These are phyloP conservation scores for Gerris lacustris DNA, from an alignment of 2,888 invertebrate genomes.

Conservation along the genomic window DNA sequence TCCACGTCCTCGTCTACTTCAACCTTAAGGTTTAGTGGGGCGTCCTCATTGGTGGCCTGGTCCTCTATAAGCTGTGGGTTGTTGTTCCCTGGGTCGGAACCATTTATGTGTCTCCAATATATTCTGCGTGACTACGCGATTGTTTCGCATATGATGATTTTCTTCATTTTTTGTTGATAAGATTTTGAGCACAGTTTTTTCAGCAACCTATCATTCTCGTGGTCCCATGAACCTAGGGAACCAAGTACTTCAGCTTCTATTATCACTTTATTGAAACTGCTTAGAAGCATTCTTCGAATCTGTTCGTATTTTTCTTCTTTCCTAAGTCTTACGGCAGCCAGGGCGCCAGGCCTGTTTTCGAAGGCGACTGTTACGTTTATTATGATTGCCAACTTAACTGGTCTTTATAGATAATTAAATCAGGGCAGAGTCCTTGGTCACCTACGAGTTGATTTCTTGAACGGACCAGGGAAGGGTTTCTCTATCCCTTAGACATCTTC, in stretches of 20 bases:
- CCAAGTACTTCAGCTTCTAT: constrained; percentile 13
- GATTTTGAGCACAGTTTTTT: not conserved
- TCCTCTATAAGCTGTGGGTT: not conserved
- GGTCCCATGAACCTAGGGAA: constrained; percentile 13
- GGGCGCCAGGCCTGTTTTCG: too few species aligned
- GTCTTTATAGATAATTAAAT: too few species aligned
- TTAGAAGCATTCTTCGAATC: not conserved
- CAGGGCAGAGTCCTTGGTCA: too few species aligned
- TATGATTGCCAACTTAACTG: too few species aligned
- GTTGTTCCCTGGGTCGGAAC: not conserved
- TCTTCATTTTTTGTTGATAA: constrained; percentile 6
- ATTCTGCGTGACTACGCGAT: constrained; percentile 19
- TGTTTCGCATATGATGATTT: constrained; percentile 9
- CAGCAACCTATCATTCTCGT: constrained; percentile 10
- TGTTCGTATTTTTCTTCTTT: constrained; percentile 14
- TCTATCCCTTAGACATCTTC: too few species aligned
- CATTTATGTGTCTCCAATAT: constrained; percentile 16
- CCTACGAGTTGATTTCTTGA: too few species aligned
- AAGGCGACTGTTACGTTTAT: too few species aligned
- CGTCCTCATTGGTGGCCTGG: not conserved
- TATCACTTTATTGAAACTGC: too few species aligned
- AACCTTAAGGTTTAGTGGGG: too few species aligned
- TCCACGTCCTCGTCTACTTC: too few species aligned
- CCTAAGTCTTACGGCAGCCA: not conserved
- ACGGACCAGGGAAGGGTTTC: too few species aligned